Percentiles rank a stretch among this genome's conserved stretches.
These are phyloP conservation scores for Oryctes rhinoceros DNA, from an alignment of 1,140 invertebrate genomes.

Conservation along the genomic window DNA sequence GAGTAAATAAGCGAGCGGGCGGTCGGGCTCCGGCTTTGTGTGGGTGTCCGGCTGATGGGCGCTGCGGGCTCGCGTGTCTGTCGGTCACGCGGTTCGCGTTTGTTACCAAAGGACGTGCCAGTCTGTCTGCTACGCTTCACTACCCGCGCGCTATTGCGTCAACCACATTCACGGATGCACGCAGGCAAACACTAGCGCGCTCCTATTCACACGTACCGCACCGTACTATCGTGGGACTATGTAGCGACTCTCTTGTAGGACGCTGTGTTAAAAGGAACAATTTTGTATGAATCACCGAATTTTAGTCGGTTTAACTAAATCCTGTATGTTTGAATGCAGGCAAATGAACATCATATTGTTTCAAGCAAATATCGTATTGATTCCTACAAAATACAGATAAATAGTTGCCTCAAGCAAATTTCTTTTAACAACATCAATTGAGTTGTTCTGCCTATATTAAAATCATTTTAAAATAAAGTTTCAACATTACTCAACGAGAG, in stretches of 20 bases:
- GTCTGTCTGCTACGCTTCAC: slow-evolving; percentile 39
- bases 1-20: not conserved
- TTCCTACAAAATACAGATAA: too few relatives aligned
- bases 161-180: slow-evolving; percentile 36
- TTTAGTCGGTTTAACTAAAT: too few relatives aligned
- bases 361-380: too few relatives aligned
- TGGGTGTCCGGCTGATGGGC: slow-evolving; percentile 31
- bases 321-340: too few relatives aligned
- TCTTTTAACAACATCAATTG: too few relatives aligned
- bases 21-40: not conserved
- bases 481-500: too few relatives aligned
- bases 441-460: too few relatives aligned
- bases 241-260: not conserved
- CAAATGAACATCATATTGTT: too few relatives aligned
- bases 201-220: not conserved
- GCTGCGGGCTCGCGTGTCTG: slow-evolving; percentile 37
- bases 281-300: too few relatives aligned
- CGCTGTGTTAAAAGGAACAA: not conserved
- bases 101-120: slow-evolving; percentile 38
- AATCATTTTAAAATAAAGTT: too few relatives aligned
- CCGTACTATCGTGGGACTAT: not conserved
- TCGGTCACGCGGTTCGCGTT: slow-evolving; percentile 37
- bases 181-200: not conserved
- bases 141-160: slow-evolving; percentile 38
- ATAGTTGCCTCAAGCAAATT: too few relatives aligned